Base-by-base conservation (phyloP, 1,140 invertebrate genomes). In the Neoseiulus cucumeris region DNA sequence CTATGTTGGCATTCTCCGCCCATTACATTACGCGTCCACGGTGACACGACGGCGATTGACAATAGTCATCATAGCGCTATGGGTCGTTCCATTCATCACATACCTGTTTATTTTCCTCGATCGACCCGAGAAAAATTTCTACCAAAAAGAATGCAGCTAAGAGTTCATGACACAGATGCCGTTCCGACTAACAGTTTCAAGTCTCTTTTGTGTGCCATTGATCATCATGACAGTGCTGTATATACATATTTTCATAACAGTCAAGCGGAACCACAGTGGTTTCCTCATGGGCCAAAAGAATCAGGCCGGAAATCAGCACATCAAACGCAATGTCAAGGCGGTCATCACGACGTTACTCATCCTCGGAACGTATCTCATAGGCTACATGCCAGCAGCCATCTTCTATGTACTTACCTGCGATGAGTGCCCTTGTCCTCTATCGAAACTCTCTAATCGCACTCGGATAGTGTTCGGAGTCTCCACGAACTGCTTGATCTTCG, bases 271-370 rank as follows among this genome's bases (percentile, higher is more conserved):
- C 33, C 51, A 65, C 44, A 66, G 51, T 28, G 68, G 70, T 20
- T 73, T 75, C 69, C 73, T 80, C 64, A 72, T 75, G 55, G 74
- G 75, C 42, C 33, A 42, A 64, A 41, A 42, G 42, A 9, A 59
- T 41, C 64, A 51, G 65, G 25, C 69, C 47, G 47, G 68, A 68
- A 20, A 42, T 7, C 66, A 67, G 39, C 64, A 67, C 9, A 67
- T 45, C 14, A 70, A 59, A 25, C 51, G 51, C 42, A 83, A 82
- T 68, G 76, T 81, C n/a, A 83, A 84, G 70, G 83, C 84, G 0
- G 72, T 84, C 4, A 74, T 79, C 28, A 86, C 84, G 0, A 85
- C 83, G 0, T 70, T 85, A 18, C 73, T 84, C 9, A 85, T 86
- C 44, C 74, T 86, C 0, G 83, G 83, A 17, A 83, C 82, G 1